These are phyloP conservation scores for Oasisia sp. DNA, from an alignment of 2,888 invertebrate genomes.

Conservation along the genomic window DNA sequence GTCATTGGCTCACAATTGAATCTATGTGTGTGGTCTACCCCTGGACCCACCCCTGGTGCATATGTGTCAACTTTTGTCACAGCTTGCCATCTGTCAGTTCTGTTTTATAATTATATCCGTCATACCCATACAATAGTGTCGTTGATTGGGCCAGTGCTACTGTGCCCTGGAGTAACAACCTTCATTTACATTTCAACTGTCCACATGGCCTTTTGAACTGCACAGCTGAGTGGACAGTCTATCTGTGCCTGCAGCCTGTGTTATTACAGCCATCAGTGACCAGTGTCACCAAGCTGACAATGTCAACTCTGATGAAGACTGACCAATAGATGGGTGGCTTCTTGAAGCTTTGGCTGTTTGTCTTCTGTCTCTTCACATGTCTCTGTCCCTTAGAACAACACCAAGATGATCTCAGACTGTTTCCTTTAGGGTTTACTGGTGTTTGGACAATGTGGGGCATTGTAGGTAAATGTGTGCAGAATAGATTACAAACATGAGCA, in stretches of 20 bases:
- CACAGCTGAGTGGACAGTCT: neutral
- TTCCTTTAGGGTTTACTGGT: neutral
- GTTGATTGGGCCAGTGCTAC: neutral
- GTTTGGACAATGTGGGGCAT: neutral
- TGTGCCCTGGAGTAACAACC: neutral
- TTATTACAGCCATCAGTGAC: conserved; percentile 4
- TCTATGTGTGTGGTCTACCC: neutral
- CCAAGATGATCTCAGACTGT: neutral
- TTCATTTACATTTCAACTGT: conserved; percentile 6
- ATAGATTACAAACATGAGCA: neutral
- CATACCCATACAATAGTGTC: neutral
- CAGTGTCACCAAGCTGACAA: neutral
- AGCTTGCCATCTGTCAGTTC: neutral
- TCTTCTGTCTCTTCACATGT: neutral
- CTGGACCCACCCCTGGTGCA: neutral
- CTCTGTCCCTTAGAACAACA: neutral
- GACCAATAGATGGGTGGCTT: neutral
- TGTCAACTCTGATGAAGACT: neutral
- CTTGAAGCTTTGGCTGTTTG: neutral
- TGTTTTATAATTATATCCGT: neutral
- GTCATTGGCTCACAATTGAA: neutral
- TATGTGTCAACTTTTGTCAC: too few relatives aligned
- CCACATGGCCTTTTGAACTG: neutral
- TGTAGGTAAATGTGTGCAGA: neutral
- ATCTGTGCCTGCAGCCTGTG: neutral